phyloP scores from a whole-genome alignment of 2,888 invertebrate genomes.

The Acleris cristana region DNA sequence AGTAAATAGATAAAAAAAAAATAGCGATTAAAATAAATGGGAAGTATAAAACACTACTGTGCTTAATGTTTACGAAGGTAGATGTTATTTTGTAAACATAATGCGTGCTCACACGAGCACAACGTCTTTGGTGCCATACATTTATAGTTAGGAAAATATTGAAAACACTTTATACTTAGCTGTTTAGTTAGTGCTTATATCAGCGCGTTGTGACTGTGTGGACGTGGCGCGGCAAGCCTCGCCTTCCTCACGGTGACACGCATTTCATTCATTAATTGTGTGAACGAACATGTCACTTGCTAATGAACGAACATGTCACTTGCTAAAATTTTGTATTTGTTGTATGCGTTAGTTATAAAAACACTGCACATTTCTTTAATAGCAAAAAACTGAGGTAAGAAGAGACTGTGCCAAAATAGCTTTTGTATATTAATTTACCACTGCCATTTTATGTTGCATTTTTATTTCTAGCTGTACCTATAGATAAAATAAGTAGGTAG shows the following conservation, averaged over 20 bases:
- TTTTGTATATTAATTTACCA: slow-evolving; percentile 44
- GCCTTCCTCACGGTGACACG: too few species aligned
- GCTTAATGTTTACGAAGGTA: slow-evolving; percentile 36
- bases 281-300: neutral
- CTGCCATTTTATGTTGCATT: slow-evolving; percentile 51
- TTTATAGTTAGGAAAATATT: slow-evolving; percentile 66
- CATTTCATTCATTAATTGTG: too few species aligned
- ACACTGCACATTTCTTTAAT: slow-evolving; percentile 6
- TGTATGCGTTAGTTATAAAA: slow-evolving; percentile 3
- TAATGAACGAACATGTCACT: neutral
- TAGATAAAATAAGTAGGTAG: slow-evolving; percentile 40
- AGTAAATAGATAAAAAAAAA: slow-evolving; percentile 39
- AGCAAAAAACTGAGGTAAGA: slow-evolving; percentile 5
- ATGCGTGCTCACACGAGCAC: slow-evolving; percentile 47
- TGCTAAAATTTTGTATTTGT: neutral
- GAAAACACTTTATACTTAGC: slow-evolving; percentile 51
- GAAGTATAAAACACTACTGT: slow-evolving; percentile 8
- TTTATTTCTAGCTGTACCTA: slow-evolving; percentile 29
- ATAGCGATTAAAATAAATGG: slow-evolving; percentile 9
- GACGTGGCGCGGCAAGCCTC: too few species aligned
- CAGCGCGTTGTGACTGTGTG: neutral
- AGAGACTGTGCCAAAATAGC: slow-evolving; percentile 53
- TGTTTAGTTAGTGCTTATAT: slow-evolving; percentile 22
- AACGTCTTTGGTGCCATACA: slow-evolving; percentile 65
- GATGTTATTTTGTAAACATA: slow-evolving; percentile 40